Evolutionary conservation across 1,140 invertebrate species (phyloP), one percentile per base, ranked within the genome.

Genomic region (Brachystomella parvula): DNA sequence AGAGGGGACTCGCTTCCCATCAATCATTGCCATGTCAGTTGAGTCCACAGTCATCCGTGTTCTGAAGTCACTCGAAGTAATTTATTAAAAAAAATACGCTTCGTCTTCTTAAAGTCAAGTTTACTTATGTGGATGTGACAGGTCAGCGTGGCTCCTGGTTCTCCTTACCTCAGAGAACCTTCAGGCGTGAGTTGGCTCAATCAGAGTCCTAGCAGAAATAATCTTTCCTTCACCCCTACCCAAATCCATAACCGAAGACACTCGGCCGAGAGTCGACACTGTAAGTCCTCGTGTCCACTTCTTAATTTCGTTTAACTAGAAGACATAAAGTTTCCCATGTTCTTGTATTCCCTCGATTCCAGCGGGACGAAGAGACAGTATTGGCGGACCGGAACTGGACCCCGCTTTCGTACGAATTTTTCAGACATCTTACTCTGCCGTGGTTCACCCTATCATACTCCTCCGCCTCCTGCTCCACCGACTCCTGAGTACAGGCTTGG

Each of bases 361-460:
- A 71, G 69, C 70, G 21, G 72, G 72, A 28, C 69, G 72, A 31
- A 32, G 72, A 15, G 69, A 73, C 49, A 73, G 72, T 29, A 67
- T 73, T n/a, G 72, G 72, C 3, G 72, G 72, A 35, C 72, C 72
- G 26, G 72, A 73, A 24, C 39, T 73, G 30, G 72, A 73, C 64
- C 66, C 75, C 3, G 64, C 72, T 35, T 78, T 79, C 62, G 76
- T 77, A 2, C 75, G 76, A 49, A 75, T 70, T n/a, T 79, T 81
- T 64, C 72, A 82, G 47, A 74, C 78, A 2, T 79, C 78, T 62
- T 78, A 84, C 47, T 82, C 84, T 1, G 77, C 81, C 63, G 75
- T 84, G 19, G 76, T 85, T 31, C 82, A 83, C 72, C 84, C 84
- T 0, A 75, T 85, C 3, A 83, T 86, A 19, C 76, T 86, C 12